Conservation (phyloP, 2,888 invertebrate genomes). For the Capitulum mitella region DNA sequence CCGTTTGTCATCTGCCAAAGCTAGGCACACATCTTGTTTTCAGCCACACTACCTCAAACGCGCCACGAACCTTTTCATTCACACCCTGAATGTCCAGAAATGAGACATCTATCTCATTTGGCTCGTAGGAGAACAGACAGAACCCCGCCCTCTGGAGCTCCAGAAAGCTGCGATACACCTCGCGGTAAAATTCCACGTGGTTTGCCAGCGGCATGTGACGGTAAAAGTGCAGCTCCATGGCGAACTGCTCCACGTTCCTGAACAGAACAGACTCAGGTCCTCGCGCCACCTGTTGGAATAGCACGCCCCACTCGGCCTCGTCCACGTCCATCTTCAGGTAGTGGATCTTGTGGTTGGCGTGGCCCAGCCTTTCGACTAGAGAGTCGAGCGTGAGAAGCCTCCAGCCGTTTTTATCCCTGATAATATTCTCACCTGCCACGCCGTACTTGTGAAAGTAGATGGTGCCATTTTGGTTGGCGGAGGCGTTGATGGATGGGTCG, state of each 20-base stretch:
- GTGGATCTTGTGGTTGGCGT: background rate
- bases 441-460: background rate
- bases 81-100: background rate
- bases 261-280: background rate
- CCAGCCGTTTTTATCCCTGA: background rate
- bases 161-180: background rate
- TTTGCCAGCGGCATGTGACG: background rate
- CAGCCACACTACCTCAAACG: background rate
- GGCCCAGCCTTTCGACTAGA: background rate
- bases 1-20: too few relatives aligned
- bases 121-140: conserved; percentile 4
- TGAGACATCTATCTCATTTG: background rate
- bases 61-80: background rate
- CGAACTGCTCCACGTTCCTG: background rate
- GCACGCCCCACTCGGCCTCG: background rate
- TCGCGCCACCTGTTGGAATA: background rate
- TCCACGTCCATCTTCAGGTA: background rate
- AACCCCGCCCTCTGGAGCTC: background rate
- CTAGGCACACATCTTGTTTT: background rate
- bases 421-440: background rate
- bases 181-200: background rate
- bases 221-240: background rate
- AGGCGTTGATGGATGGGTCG: background rate
- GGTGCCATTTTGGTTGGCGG: background rate
- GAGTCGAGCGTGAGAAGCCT: background rate